Base-by-base conservation (phyloP, 2,797 vertebrate species). In the Manis javanica region DNA sequence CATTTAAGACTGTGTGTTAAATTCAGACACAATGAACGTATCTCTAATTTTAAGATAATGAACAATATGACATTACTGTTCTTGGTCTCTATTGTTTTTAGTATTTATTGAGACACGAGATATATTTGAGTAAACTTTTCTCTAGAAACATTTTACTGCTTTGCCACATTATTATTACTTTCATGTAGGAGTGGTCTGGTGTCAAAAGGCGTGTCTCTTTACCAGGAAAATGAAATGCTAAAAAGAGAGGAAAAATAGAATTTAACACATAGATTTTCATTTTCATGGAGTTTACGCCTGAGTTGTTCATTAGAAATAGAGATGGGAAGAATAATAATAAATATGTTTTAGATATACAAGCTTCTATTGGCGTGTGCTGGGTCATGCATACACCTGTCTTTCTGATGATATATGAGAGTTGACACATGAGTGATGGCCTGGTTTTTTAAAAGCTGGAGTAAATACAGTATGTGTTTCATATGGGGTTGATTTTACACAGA, bases 341-440 rank as follows among this genome's bases (percentile, higher is more conserved):
- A n/a, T 16, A 2, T 14, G 53, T 53, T 13, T 61, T 34, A 23
- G 59, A n/a, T 37, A 11, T 21, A 8, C 29, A 49, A 4, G 10
- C 3, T 64, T 74, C 2, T 12, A 3, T 49, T 84, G 42, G 42
- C 5, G 16, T 53, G 19, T 69, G 0, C 11, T 68, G 5, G 57
- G 37, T 26, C 15, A 10, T 42, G 21, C 5, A 34, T 4, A 21
- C 6, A 1, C n/a, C 31, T 24, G 3, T 18, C 3, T 34, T 3
- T 71, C 66, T 74, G 21, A 26, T 59, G 1, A 34, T 63, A 42
- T 18, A 26, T 55, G 26, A n/a, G 2, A 26, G 59, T 3, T 79
- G 21, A 15, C n/a, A 55, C n/a, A 3, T 3, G 12, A 1, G 5
- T 13, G 6, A n/a, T 68, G 1, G 7, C 59, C 23, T 49, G 21